Conservation (phyloP, 2,888 invertebrate species). For the Eremobia ochroleuca region DNA sequence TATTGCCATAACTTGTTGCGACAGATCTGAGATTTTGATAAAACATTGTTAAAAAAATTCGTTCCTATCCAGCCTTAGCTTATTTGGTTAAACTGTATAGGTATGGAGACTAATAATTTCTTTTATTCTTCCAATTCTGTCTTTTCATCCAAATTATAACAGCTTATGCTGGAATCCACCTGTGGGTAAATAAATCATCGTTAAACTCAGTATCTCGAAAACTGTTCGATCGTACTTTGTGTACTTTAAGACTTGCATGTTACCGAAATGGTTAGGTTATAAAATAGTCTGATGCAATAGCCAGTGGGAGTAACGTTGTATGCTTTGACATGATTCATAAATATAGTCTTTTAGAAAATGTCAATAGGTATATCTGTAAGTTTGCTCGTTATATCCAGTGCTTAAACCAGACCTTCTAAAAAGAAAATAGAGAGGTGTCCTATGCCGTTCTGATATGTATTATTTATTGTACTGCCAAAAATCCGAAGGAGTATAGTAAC, state of each 20-base stretch:
- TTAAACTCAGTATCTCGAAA: background rate
- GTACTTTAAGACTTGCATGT: constrained; percentile 10
- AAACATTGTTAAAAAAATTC: background rate
- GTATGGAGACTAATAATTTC: background rate
- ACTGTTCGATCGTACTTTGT: constrained; percentile 6
- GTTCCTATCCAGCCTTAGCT: background rate
- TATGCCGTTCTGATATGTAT: background rate
- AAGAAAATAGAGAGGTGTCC: background rate
- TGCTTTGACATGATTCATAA: background rate
- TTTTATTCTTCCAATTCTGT: background rate
- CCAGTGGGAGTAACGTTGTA: background rate
- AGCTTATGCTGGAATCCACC: too few species aligned
- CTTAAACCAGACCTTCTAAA: background rate
- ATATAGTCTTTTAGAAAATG: background rate
- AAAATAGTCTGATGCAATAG: constrained; percentile 14
- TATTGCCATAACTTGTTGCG: background rate
- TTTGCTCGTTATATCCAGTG: background rate
- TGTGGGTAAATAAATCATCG: background rate
- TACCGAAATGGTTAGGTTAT: constrained; percentile 7
- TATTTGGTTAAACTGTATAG: background rate
- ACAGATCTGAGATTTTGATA: background rate
- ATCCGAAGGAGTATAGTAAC: background rate
- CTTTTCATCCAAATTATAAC: background rate
- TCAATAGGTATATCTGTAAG: constrained; percentile 1
- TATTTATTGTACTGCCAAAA: background rate